Conservation (phyloP, 2,888 invertebrate species). For the Pandemis heparana region DNA sequence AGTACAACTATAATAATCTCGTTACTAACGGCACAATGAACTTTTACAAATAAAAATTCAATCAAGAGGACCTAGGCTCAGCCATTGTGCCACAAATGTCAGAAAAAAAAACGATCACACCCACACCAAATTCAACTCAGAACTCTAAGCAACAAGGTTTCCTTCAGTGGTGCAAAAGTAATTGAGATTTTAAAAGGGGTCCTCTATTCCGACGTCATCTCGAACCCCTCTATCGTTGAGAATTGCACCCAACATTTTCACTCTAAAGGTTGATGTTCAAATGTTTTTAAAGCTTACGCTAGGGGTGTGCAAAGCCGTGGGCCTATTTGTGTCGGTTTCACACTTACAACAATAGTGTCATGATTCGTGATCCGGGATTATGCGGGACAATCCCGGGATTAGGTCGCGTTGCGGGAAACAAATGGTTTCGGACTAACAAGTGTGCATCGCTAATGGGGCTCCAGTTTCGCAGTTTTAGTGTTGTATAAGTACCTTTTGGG, state of each 20-base stretch:
- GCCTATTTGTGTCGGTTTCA: constrained; percentile 86
- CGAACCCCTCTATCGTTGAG: constrained; percentile 43
- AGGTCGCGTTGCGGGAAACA: constrained; percentile 83
- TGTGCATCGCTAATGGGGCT: constrained; percentile 73
- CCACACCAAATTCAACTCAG: constrained; percentile 48
- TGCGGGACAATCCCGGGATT: constrained; percentile 79
- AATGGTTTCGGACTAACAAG: constrained; percentile 76
- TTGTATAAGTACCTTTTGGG: no score
- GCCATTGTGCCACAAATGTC: constrained; percentile 54
- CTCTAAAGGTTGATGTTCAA: constrained; percentile 45
- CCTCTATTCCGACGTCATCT: constrained; percentile 58
- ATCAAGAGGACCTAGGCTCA: constrained; percentile 64
- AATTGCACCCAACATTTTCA: constrained; percentile 21
- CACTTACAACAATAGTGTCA: constrained; percentile 86
- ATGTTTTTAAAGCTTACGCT: constrained; percentile 43
- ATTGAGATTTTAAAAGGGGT: constrained; percentile 56
- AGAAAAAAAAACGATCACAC: constrained; percentile 26
- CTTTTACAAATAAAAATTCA: constrained; percentile 71
- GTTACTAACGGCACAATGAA: constrained; percentile 72
- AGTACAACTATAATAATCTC: constrained; percentile 70
- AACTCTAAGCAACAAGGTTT: accelerated
- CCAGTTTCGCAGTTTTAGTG: constrained; percentile 61
- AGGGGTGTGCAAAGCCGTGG: constrained; percentile 68
- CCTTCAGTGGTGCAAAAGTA: constrained; percentile 3
- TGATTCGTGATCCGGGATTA: constrained; percentile 85